Evolutionary conservation across 1,140 invertebrate genomes (phyloP).

Genomic region (Macrobrachium nipponense): DNA sequence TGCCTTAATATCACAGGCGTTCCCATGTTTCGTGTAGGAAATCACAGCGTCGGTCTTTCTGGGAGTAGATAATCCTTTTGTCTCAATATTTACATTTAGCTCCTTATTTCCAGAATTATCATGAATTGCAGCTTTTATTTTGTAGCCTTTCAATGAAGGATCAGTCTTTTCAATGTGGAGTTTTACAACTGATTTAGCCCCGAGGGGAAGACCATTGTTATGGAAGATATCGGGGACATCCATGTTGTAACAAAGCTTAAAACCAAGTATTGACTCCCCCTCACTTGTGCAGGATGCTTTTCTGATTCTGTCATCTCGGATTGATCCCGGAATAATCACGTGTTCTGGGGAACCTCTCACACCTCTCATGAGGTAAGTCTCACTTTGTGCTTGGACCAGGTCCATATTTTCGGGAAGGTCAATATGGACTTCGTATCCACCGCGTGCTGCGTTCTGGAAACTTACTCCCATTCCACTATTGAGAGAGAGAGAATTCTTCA

Average conservation of each 20-base stretch:
- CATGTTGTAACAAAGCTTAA: conserved; percentile 39
- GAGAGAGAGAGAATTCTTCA: conserved; percentile 4
- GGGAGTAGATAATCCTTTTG: not conserved
- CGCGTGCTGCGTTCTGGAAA: not conserved
- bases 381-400: conserved; percentile 20
- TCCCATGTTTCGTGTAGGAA: not conserved
- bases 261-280: conserved; percentile 25
- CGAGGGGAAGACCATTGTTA: conserved; percentile 21
- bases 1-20: not conserved
- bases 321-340: conserved; percentile 6
- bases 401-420: conserved; percentile 47
- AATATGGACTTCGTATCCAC: conserved; percentile 19
- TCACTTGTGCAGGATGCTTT: conserved; percentile 8
- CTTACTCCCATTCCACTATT: conserved; percentile 15
- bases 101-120: not conserved
- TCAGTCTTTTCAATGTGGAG: conserved; percentile 28
- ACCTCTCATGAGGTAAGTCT: conserved; percentile 13
- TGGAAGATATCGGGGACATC: conserved; percentile 36
- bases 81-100: conserved; percentile 13
- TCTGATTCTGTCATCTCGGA: conserved; percentile 11
- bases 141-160: conserved; percentile 34
- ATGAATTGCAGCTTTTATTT: not conserved
- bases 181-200: not conserved
- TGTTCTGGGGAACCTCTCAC: not conserved
- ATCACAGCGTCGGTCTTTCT: not conserved